A percentile compares a stretch with the other conserved stretches of the same genome.
These are phyloP conservation scores for Macaca fascicularis DNA, from an alignment of 2,113 vertebrate genomes.

Conservation along the genomic window DNA sequence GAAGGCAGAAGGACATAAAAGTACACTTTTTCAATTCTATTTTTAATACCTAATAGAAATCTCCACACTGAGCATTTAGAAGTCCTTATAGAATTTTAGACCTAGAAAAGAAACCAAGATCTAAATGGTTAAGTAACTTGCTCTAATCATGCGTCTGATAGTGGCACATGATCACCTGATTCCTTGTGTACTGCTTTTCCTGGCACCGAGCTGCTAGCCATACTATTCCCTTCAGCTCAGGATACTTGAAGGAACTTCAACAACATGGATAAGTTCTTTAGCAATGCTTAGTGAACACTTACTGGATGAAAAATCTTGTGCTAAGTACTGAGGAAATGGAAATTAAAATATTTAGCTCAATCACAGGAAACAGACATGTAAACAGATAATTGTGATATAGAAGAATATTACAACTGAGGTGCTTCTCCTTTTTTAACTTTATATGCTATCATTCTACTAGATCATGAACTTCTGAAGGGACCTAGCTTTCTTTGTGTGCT, in stretches of 20 bases:
- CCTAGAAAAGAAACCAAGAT: not conserved
- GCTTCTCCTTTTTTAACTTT: constrained; percentile 19
- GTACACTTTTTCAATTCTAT: not conserved
- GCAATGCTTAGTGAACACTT: not conserved
- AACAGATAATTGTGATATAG: not conserved
- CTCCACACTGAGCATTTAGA: not conserved
- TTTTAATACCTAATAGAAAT: constrained; percentile 23
- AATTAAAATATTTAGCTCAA: not conserved
- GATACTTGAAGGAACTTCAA: not conserved
- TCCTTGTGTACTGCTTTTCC: not conserved
- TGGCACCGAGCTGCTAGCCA: not conserved
- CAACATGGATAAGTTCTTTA: not conserved
- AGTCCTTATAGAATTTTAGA: not conserved
- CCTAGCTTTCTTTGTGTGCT: not conserved
- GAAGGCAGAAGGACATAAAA: constrained; percentile 8
- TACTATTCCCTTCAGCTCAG: not conserved
- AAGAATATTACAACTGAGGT: not conserved
- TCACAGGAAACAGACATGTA: not conserved
- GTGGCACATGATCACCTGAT: fast-evolving
- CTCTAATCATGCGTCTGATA: not conserved
- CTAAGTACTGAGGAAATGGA: not conserved
- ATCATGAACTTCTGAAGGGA: not conserved
- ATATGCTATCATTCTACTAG: not conserved
- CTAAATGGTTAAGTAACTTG: not conserved
- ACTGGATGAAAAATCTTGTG: not conserved